These are phyloP conservation scores for Cercocebus atys DNA, from an alignment of 2,113 vertebrate genomes.

Conservation along the genomic window DNA sequence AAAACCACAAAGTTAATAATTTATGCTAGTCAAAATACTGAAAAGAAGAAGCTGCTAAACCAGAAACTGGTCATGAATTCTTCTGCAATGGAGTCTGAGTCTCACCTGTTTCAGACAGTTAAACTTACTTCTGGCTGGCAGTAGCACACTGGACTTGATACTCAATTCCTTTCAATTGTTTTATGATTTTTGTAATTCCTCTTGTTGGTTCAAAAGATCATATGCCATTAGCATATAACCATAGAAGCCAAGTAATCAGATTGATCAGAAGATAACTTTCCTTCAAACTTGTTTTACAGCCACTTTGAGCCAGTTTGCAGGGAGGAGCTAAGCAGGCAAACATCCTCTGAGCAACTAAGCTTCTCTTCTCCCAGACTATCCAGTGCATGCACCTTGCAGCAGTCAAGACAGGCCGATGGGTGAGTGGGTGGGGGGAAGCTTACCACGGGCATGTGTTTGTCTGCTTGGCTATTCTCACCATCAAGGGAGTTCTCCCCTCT, in stretches of 20 bases:
- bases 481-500: background rate
- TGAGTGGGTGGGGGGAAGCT: background rate
- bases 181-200: background rate
- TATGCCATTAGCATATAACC: background rate
- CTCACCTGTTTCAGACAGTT: background rate
- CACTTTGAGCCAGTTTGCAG: background rate
- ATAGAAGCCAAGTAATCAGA: background rate
- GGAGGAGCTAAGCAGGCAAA: background rate
- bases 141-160: background rate
- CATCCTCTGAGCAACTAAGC: background rate
- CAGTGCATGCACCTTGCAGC: rapidly evolving
- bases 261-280: background rate
- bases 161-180: background rate
- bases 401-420: background rate
- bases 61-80: background rate
- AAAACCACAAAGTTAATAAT: background rate
- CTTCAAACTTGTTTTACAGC: background rate
- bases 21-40: background rate
- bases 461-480: background rate
- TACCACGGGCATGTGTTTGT: background rate
- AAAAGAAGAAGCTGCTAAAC: background rate
- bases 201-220: background rate
- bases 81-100: background rate
- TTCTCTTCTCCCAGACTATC: background rate
- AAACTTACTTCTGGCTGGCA: background rate